Conservation (phyloP, 2,888 invertebrate species). For the Aleiodes alternator region DNA sequence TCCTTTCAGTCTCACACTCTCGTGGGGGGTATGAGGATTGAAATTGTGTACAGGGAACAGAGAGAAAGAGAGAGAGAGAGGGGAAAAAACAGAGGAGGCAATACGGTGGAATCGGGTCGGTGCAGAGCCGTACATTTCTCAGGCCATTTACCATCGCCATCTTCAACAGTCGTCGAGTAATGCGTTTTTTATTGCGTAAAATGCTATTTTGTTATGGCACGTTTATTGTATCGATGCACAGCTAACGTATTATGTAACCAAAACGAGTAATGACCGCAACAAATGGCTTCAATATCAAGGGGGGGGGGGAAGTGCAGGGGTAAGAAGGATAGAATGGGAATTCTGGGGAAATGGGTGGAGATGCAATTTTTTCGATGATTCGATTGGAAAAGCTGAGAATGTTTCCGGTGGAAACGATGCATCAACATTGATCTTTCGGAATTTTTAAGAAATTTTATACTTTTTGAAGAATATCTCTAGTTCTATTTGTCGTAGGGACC, state of each 20-base stretch:
- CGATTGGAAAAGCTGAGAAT: no score
- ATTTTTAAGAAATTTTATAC: no score
- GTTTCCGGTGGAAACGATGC: no score
- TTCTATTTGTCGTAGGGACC: no score
- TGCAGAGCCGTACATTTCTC: conserved; percentile 44
- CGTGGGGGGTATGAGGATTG: conserved; percentile 31
- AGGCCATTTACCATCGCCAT: conserved; percentile 52
- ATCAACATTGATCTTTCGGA: no score
- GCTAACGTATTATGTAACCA: conserved; percentile 9
- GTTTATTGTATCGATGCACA: conserved; percentile 50
- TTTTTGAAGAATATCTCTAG: no score
- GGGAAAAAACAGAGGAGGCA: background rate
- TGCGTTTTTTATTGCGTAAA: conserved; percentile 53
- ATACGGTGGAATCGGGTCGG: conserved; percentile 43
- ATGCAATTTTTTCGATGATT: no score
- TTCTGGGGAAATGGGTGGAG: no score
- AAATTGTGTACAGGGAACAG: conserved; percentile 49
- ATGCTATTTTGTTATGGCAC: conserved; percentile 34
- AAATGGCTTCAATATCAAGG: conserved; percentile 29
- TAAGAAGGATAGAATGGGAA: no score
- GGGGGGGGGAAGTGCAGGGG: background rate
- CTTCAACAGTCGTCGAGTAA: conserved; percentile 50
- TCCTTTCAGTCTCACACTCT: conserved; percentile 56
- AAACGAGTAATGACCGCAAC: conserved; percentile 11
- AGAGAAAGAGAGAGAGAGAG: conserved; percentile 36